phyloP scores from a whole-genome alignment of 1,140 invertebrate genomes.

The Idris sp. region DNA sequence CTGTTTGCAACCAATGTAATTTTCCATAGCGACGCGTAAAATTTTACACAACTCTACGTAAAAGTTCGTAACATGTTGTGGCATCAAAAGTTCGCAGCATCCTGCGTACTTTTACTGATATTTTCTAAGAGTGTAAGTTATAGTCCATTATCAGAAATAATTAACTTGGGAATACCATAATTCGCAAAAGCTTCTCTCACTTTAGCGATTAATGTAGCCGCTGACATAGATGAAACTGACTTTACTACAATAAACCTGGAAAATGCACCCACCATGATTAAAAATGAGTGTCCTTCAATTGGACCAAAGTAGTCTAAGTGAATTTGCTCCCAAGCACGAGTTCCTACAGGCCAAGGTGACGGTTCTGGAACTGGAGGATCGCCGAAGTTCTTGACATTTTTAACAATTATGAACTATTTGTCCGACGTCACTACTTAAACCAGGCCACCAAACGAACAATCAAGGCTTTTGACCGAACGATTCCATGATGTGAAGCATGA shows the following conservation, averaged over 20 bases:
- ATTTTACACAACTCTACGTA: too few species aligned
- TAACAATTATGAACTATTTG: constrained; percentile 36
- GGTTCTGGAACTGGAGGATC: constrained; percentile 3
- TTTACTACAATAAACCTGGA: neutral
- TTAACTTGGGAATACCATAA: neutral
- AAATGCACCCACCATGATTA: too few species aligned
- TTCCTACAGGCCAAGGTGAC: constrained; percentile 5
- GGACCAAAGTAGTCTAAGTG: constrained; percentile 22
- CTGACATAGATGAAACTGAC: neutral
- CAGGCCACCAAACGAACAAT: constrained; percentile 75
- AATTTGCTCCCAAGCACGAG: constrained; percentile 1
- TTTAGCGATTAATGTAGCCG: neutral
- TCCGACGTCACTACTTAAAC: constrained; percentile 73
- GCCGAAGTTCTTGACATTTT: constrained; percentile 4
- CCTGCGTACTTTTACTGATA: too few species aligned
- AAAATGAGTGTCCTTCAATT: neutral
- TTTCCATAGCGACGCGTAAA: too few species aligned
- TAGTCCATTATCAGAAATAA: constrained; percentile 1
- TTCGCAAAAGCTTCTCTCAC: constrained; percentile 1
- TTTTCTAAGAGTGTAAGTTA: neutral
- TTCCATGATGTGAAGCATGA: constrained; percentile 74
- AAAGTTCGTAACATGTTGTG: too few species aligned
- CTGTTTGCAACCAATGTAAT: too few species aligned
- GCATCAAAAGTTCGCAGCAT: too few species aligned
- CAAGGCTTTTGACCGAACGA: constrained; percentile 75